Evolutionary conservation across 2,113 vertebrate species (phyloP), one percentile per base, ranked within the genome.

Genomic region (Periophthalmus modestus): DNA sequence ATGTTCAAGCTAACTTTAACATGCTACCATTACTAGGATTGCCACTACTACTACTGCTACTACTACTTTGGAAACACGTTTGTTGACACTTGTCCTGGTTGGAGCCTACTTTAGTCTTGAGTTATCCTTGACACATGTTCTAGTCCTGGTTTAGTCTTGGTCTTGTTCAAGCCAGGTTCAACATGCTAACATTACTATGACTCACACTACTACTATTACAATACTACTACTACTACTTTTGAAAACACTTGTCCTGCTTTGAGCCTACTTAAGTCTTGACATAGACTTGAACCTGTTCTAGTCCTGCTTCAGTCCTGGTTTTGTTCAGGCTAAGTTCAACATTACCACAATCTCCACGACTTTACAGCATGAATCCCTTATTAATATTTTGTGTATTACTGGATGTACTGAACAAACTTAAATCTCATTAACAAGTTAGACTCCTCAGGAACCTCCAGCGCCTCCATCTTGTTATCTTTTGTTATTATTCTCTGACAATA

Each of bases 381-480:
- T 52, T 18, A 52, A 52, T 52, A 19, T 18, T 5, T 28, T 24
- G 13, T 13, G 14, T 28, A 13, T 9, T 59, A 24, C 3, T 28
- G 19, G 11, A 18, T 62, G 16, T 62, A 18, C 14, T 16, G 24
- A 62, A 62, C 28, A 33, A 14, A 28, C 23, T 21, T 5, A 34
- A 62, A 62, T 62, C 59, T 33, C 28, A 62, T 62, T 62, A 33
- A 16, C 28, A 62, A 33, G 59, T 62, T 33, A 9, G 59, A 62
- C 59, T 28, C 24, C 59, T 33, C 28, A 62, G 13, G 7, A 21
- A 72, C 24, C 23, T 54, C 47, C 9, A 39, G 52, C 24, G 9
- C 13, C 36, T 6, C 68, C 57, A 21, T 78, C 78, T 62, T 55
- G 55, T 81, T 82, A 69, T 75, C 48, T 21, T 54, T 28, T 74